A percentile compares a stretch with the other conserved stretches of the same genome.
phyloP scores from a whole-genome alignment of 1,140 invertebrate genomes.

The Zaprionus vittiger region DNA sequence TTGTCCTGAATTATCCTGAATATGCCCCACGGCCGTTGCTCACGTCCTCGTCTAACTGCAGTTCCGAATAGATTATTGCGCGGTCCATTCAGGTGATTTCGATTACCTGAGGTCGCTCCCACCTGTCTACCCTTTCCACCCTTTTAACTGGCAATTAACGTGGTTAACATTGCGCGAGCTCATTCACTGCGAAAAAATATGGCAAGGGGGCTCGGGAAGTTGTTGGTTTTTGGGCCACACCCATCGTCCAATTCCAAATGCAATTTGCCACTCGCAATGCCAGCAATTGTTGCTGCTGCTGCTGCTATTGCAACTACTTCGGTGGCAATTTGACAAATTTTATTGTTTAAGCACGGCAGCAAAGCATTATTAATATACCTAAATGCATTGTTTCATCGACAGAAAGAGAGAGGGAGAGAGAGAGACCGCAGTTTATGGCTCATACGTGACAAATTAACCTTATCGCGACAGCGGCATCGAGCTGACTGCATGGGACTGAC shows the following conservation, averaged over 20 bases:
- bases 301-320: slow-evolving; percentile 30
- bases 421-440: slow-evolving; percentile 20
- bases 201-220: background rate
- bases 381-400: slow-evolving; percentile 41
- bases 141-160: slow-evolving; percentile 38
- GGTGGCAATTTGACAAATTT: slow-evolving; percentile 80
- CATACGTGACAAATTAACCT: slow-evolving; percentile 31
- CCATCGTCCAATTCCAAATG: slow-evolving; percentile 64
- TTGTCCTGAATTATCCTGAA: no score
- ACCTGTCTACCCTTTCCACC: background rate
- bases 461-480: slow-evolving; percentile 6
- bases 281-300: slow-evolving; percentile 45
- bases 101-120: slow-evolving; percentile 4
- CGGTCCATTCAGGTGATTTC: slow-evolving; percentile 38
- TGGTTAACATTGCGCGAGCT: slow-evolving; percentile 9
- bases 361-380: slow-evolving; percentile 68
- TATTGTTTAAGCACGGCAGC: slow-evolving; percentile 68
- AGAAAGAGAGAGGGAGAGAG: background rate
- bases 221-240: slow-evolving; percentile 37
- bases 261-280: slow-evolving; percentile 77
- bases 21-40: background rate
- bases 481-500: background rate
- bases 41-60: slow-evolving; percentile 13
- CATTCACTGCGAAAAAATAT: slow-evolving; percentile 20
- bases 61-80: slow-evolving; percentile 43